Percentiles rank a stretch among this genome's conserved stretches.
phyloP scores from a whole-genome alignment of 2,888 invertebrate species.

The Drosophila conformis region DNA sequence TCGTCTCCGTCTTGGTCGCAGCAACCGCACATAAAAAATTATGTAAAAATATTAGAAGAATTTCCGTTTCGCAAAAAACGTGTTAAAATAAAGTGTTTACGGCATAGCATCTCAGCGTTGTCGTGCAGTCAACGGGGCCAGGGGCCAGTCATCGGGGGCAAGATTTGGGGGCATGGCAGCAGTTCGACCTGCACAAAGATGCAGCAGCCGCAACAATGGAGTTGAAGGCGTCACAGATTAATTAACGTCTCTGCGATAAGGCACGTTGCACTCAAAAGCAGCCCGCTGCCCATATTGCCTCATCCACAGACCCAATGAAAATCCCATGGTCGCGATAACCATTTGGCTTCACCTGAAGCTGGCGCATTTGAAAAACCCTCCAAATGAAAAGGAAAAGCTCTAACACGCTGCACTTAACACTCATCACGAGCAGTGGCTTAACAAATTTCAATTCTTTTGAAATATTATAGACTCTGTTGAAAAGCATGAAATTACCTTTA shows the following conservation, averaged over 20 bases:
- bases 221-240: conserved; percentile 71
- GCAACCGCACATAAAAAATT: conserved; percentile 52
- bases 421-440: conserved; percentile 7
- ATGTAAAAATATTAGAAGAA: conserved; percentile 66
- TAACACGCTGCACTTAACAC: conserved; percentile 10
- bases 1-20: conserved; percentile 1
- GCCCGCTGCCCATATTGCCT: conserved; percentile 3
- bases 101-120: conserved; percentile 28
- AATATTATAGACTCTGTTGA: not conserved
- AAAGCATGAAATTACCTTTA: not conserved
- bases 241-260: conserved; percentile 73
- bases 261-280: conserved; percentile 59
- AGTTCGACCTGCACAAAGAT: conserved; percentile 63
- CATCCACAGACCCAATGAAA: conserved; percentile 9
- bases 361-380: not conserved
- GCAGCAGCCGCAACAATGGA: conserved; percentile 59
- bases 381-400: conserved; percentile 10
- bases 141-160: conserved; percentile 24
- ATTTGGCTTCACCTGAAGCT: conserved; percentile 28
- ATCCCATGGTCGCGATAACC: conserved; percentile 28
- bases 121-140: conserved; percentile 6
- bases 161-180: conserved; percentile 31
- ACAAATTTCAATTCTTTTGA: not conserved
- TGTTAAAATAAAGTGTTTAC: conserved; percentile 59
- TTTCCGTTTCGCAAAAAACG: conserved; percentile 69